A percentile compares a stretch with the other conserved stretches of the same genome.
phyloP scores from a whole-genome alignment of 1,140 invertebrate species.

The Eriocheir sinensis region DNA sequence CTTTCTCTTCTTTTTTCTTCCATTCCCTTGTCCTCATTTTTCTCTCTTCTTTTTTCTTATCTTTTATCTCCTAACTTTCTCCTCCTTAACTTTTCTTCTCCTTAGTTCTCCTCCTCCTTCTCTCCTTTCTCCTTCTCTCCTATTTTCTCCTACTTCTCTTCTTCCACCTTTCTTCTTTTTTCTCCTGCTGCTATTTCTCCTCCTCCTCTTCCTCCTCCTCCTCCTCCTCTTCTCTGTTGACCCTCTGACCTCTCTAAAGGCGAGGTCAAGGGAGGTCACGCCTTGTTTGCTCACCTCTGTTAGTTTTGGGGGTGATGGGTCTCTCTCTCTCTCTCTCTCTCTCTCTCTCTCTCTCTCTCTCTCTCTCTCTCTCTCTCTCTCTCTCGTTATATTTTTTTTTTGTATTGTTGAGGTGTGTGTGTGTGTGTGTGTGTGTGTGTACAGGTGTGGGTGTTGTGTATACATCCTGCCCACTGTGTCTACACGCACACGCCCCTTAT shows the following conservation, averaged over 20 bases:
- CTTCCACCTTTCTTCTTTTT: not conserved
- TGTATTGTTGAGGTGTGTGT: not conserved
- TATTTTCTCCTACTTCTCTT: not conserved
- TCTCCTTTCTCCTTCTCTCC: not conserved
- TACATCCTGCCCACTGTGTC: not conserved
- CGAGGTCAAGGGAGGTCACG: not conserved
- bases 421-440: not conserved
- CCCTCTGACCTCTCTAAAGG: not conserved
- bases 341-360: slow-evolving; percentile 1
- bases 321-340: slow-evolving; percentile 21
- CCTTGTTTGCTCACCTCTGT: not conserved
- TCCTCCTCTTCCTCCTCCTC: not conserved
- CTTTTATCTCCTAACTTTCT: too few relatives aligned
- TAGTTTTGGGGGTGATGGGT: not conserved
- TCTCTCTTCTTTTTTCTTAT: too few relatives aligned
- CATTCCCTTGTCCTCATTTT: not conserved
- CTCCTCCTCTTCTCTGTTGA: not conserved
- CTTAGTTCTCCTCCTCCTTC: not conserved
- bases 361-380: not conserved
- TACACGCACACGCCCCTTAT: not conserved
- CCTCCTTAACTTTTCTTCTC: too few relatives aligned
- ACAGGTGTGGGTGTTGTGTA: not conserved
- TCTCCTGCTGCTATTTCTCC: not conserved
- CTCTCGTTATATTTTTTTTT: not conserved
- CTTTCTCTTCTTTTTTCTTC: not conserved